Evolutionary conservation across 1,140 invertebrate genomes (phyloP), one percentile per base, ranked within the genome.

Genomic region (Drosophila eugracilis): DNA sequence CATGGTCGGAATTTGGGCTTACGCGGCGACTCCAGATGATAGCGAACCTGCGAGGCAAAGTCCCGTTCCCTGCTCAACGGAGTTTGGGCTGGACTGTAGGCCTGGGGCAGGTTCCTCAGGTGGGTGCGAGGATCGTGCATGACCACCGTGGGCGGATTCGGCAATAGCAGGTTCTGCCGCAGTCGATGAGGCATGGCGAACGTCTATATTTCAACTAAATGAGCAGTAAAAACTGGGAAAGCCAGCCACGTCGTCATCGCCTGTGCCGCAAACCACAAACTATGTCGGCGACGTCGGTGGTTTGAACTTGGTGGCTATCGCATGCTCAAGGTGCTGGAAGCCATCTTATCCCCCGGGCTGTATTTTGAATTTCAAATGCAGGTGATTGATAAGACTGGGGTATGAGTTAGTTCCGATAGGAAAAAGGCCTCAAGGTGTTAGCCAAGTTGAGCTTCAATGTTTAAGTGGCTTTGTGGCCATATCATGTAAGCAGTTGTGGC

Each of bases 61-160:
- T 90, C 88, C 77, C 66, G 77, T 17, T 75, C 73, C 26, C 62
- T 60, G 21, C 66, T 84, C n/a, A 71, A 71, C 0, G 88, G 88
- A 30, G 88, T 80, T 42, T 79, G 77, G 30, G 59, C 79, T n/a
- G 41, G 49, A 67, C 74, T 90, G 26, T 90, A 90, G 21, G 88
- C 69, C 12, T 62, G 65, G 12, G 88, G 88, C 65, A 90, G 60
- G 41, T 45, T 52, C 5, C 77, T 63, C 39, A 90, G 26, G 34
- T 78, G 78, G 4, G 84, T 88, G n/a, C 83, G 83, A 15, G 75
- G 71, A 78, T 88, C 84, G 62, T 73, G 74, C 54, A 81, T 50
- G 39, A 60, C 69, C 41, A 78, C 65, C 30, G 55, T 70, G 44
- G 84, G 78, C 37, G 77, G 54, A 12, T 45, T 34, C 22, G 81